Evolutionary conservation across 2,797 vertebrate species (phyloP), one percentile per base, ranked within the genome.

Genomic region (Gastrophryne carolinensis): DNA sequence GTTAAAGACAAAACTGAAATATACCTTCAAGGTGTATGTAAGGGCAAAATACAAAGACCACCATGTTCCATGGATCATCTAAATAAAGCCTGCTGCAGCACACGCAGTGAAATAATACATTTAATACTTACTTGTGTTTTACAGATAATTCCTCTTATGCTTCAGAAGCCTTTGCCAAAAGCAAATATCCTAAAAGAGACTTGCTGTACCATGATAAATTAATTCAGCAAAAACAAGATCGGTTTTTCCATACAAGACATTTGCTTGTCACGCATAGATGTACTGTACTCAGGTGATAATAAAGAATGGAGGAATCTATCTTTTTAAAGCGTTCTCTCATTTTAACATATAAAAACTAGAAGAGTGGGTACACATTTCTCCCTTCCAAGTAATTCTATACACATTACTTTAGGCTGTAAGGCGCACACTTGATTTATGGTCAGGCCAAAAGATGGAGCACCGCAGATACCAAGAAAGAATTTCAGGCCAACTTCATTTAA

Each of bases 401-500:
- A 67, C 19, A 77, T 64, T 19, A 4, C n/a, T 50, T 47, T 64
- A 58, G 60, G 49, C 52, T 5, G 32, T 12, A 23, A 58, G 60
- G 39, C 56, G 58, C 27, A 71, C 17, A 50, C 29, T 65, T 60
- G 53, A 78, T 72, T 72, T 50, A 72, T 66, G 60, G 72, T 72
- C 23, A 26, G 32, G 30, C 52, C 44, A 60, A 78, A 58, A 50
- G 68, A 76, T 19, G 37, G 39, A 58, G 39, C 58, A 11, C 21
- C n/a, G 17, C 60, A 57, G 50, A 65, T 65, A 49, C 60, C 41
- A 21, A 17, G 39, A 34, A 56, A 56, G 21, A 19, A 32, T 56
- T 61, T 64, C 23, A 65, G 44, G 52, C 29, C 11, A 49, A 65
- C 67, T 72, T 77, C 52, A 72, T 63, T 71, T 77, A 64, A 35